These are phyloP conservation scores for Channa maculata DNA, from an alignment of 2,113 vertebrate genomes.

Conservation along the genomic window DNA sequence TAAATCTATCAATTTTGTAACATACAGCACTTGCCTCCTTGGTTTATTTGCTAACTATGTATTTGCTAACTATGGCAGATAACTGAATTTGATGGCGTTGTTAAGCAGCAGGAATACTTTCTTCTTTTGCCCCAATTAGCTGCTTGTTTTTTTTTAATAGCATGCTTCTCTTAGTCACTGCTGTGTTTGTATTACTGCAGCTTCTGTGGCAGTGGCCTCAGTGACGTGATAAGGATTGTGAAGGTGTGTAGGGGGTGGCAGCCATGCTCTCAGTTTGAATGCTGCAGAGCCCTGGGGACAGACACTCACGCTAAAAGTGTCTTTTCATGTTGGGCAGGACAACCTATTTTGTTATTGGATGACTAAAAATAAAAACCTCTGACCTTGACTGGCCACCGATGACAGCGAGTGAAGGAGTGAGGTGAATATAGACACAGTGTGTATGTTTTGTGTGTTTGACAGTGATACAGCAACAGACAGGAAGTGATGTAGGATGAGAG, in stretches of 20 bases:
- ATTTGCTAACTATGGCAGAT: not conserved
- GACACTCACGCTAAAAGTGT: conserved; percentile 50
- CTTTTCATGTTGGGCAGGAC: conserved; percentile 54
- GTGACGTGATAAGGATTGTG: conserved; percentile 48
- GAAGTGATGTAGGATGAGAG: conserved; percentile 7
- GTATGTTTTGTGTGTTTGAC: conserved; percentile 21
- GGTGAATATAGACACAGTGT: conserved; percentile 35
- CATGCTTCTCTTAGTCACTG: conserved; percentile 1
- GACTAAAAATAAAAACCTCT: conserved; percentile 70
- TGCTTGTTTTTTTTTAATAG: not conserved
- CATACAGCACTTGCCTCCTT: too few relatives aligned
- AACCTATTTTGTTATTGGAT: conserved; percentile 59
- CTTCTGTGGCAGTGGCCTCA: conserved; percentile 41
- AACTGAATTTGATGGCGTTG: not conserved
- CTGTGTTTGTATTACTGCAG: conserved; percentile 19
- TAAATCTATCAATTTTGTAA: too few relatives aligned
- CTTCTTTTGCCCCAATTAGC: not conserved
- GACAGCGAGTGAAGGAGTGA: conserved; percentile 38
- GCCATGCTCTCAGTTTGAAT: conserved; percentile 54
- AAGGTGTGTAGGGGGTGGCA: conserved; percentile 42
- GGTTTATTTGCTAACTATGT: too few relatives aligned
- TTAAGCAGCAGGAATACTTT: not conserved
- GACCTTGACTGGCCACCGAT: conserved; percentile 65
- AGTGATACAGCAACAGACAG: conserved; percentile 14
- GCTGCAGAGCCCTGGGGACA: conserved; percentile 45